These are phyloP conservation scores for Anoplolepis gracilipes DNA, from an alignment of 1,140 invertebrate genomes.

Conservation along the genomic window DNA sequence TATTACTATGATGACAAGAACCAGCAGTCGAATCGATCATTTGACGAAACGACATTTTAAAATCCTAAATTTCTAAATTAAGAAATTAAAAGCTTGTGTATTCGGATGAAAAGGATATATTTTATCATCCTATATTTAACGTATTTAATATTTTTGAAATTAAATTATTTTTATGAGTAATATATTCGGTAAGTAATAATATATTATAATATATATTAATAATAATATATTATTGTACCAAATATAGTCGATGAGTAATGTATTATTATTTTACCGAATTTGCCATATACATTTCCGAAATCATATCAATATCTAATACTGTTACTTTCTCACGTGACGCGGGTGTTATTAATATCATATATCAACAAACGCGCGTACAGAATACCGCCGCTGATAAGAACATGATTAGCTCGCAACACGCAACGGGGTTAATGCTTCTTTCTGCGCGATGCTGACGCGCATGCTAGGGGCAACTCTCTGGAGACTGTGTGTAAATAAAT, in stretches of 20 bases:
- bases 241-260: too few relatives aligned
- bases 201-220: too few relatives aligned
- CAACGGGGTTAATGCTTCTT: conserved; percentile 50
- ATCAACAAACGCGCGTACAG: neutral
- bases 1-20: conserved; percentile 24
- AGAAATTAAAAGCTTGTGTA: neutral
- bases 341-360: neutral
- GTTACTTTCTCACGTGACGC: neutral
- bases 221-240: too few relatives aligned
- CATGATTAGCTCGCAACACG: conserved; percentile 20
- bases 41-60: neutral
- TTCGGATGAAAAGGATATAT: too few relatives aligned
- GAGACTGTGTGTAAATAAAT: conserved; percentile 78
- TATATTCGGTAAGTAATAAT: too few relatives aligned
- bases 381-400: conserved; percentile 7
- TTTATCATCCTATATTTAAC: too few relatives aligned
- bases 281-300: too few relatives aligned
- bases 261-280: too few relatives aligned
- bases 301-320: too few relatives aligned
- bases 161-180: neutral
- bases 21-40: neutral
- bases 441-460: conserved; percentile 56
- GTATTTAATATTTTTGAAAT: neutral
- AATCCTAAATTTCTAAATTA: neutral
- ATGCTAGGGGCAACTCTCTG: conserved; percentile 54